Conservation (phyloP, 2,888 invertebrate genomes). For the Embidobia sp. region DNA sequence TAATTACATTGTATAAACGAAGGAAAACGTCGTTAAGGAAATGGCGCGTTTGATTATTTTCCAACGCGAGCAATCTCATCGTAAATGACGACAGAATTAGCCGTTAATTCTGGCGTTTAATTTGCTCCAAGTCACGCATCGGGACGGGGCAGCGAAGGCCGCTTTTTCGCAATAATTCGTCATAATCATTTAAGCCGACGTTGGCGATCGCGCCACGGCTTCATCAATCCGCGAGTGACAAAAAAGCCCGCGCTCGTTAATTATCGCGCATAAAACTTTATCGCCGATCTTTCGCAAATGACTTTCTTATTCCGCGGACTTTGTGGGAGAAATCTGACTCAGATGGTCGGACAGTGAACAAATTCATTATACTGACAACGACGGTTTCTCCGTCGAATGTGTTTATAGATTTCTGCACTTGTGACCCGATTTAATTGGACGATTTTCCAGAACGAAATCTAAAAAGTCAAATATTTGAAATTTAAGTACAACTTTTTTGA, state of each 20-base stretch:
- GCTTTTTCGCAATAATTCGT: constrained; percentile 10
- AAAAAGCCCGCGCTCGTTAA: not conserved
- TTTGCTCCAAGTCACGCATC: constrained; percentile 5
- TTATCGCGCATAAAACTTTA: constrained; percentile 11
- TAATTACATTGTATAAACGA: constrained; percentile 20
- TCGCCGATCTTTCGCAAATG: constrained; percentile 10
- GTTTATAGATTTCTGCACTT: constrained; percentile 10
- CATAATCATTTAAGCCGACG: constrained; percentile 3
- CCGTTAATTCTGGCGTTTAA: constrained; percentile 23
- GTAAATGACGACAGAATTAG: constrained; percentile 28
- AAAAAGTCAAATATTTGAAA: too few species aligned
- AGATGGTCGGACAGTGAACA: constrained; percentile 16
- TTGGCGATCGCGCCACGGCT: constrained; percentile 1
- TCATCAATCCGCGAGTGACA: constrained; percentile 6
- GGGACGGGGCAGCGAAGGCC: constrained; percentile 2
- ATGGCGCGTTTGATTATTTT: constrained; percentile 33
- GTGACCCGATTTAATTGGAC: not conserved
- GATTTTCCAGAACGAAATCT: too few species aligned
- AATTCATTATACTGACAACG: not conserved
- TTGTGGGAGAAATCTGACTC: constrained; percentile 22
- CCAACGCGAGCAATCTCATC: constrained; percentile 8
- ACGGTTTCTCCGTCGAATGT: constrained; percentile 22
- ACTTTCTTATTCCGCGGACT: constrained; percentile 13
- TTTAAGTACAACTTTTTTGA: too few species aligned
- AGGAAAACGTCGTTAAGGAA: constrained; percentile 16